Conservation (phyloP, 2,113 vertebrate species). For the Tapirus terrestris region DNA sequence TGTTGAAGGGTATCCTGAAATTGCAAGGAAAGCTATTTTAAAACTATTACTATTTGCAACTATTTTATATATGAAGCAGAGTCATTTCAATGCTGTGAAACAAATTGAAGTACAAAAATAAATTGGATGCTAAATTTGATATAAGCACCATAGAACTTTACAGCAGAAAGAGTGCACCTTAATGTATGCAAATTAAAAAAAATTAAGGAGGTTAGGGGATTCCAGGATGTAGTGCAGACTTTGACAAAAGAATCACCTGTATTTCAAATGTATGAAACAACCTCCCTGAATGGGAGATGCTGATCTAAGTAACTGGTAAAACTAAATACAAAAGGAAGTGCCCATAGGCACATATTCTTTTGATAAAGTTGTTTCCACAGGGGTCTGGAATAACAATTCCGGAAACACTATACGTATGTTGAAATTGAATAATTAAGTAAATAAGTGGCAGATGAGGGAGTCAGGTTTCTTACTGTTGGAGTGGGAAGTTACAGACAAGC, state of each 20-base stretch:
- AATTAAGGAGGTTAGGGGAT: neutral
- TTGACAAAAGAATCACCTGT: neutral
- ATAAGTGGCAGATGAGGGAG: neutral
- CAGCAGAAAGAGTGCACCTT: neutral
- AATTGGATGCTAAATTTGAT: neutral
- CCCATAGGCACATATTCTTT: neutral
- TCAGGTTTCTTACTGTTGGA: neutral
- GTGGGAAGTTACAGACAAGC: neutral
- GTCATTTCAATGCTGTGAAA: neutral
- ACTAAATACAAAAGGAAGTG: neutral
- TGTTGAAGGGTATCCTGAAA: neutral
- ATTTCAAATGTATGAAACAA: neutral
- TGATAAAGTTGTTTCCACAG: neutral
- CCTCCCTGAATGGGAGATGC: neutral
- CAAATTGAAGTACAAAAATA: conserved; percentile 25
- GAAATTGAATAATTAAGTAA: neutral
- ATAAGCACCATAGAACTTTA: neutral
- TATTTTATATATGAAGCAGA: conserved; percentile 21
- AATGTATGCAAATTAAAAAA: neutral
- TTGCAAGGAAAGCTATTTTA: neutral
- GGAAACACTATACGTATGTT: neutral
- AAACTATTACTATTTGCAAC: neutral
- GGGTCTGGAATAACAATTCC: neutral
- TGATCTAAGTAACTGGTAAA: neutral
- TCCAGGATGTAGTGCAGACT: neutral